phyloP scores from a whole-genome alignment of 2,888 invertebrate genomes.

The Ophioninae sp. region DNA sequence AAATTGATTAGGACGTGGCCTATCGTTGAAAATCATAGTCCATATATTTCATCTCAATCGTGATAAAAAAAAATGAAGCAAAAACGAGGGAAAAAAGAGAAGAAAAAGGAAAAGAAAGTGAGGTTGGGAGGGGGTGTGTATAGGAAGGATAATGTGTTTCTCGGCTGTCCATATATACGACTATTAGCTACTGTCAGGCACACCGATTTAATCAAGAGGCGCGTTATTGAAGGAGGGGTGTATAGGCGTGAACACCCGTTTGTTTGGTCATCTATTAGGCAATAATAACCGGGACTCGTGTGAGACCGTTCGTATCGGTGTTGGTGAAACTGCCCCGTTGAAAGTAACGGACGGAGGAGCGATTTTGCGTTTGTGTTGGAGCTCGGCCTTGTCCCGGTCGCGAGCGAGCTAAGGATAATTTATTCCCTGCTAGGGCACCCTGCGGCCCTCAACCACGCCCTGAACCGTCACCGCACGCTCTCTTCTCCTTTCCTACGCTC shows the following conservation, averaged over 20 bases:
- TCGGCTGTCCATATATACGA: constrained; percentile 29
- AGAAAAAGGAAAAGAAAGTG: neutral
- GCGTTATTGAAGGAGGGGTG: constrained; percentile 66
- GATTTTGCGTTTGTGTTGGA: neutral
- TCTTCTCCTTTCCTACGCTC: constrained; percentile 48
- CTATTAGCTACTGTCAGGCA: constrained; percentile 54
- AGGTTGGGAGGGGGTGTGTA: neutral
- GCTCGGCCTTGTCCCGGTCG: constrained; percentile 66
- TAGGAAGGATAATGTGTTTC: constrained; percentile 34
- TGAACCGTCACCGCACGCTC: constrained; percentile 69
- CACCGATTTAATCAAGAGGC: constrained; percentile 74
- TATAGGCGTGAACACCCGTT: constrained; percentile 75
- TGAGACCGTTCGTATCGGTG: neutral
- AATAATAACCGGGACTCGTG: constrained; percentile 74
- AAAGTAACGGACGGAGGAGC: neutral
- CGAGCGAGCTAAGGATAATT: constrained; percentile 74
- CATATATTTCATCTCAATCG: neutral
- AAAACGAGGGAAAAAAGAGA: neutral
- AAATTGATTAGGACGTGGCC: neutral
- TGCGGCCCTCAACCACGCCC: constrained; percentile 78
- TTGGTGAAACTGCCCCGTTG: constrained; percentile 24
- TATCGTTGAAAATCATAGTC: neutral
- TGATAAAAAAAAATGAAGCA: neutral
- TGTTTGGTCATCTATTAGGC: constrained; percentile 78
- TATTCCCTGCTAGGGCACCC: constrained; percentile 78